phyloP scores from a whole-genome alignment of 2,888 invertebrate genomes.

The Arctia plantaginis region DNA sequence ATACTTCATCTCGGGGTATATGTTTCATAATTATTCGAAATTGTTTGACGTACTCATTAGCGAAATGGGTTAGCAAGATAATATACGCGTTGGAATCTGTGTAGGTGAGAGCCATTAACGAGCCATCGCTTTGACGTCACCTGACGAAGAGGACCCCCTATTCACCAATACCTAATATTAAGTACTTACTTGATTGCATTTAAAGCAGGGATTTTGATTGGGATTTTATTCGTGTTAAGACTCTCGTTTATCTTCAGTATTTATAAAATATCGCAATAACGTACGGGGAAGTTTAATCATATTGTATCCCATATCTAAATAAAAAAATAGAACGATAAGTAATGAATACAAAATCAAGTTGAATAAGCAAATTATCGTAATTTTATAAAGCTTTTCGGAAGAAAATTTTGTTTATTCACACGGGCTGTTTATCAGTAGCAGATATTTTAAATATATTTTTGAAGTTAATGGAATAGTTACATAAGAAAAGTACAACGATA shows the following conservation, averaged over 20 bases:
- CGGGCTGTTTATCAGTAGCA: constrained; percentile 31
- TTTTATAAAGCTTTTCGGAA: background rate
- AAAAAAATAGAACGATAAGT: background rate
- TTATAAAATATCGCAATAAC: background rate
- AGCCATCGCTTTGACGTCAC: constrained; percentile 32
- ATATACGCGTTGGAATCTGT: constrained; percentile 32
- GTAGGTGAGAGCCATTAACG: constrained; percentile 33
- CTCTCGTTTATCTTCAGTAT: background rate
- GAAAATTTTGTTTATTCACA: constrained; percentile 30
- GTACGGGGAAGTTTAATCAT: background rate
- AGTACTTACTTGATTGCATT: constrained; percentile 13
- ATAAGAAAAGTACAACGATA: constrained; percentile 43
- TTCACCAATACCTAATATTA: constrained; percentile 10
- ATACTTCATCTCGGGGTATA: constrained; percentile 26
- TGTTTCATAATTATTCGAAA: constrained; percentile 43
- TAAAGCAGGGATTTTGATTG: background rate
- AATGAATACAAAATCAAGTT: background rate
- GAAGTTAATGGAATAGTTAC: constrained; percentile 25
- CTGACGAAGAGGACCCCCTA: constrained; percentile 37
- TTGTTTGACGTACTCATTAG: constrained; percentile 58
- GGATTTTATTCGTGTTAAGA: background rate
- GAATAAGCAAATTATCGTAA: background rate
- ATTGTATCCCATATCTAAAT: background rate
- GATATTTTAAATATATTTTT: constrained; percentile 28
- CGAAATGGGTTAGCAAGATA: constrained; percentile 59